Percentiles rank a stretch among this genome's conserved stretches.
These are phyloP conservation scores for Cosmopolites sordidus DNA, from an alignment of 2,888 invertebrate genomes.

Conservation along the genomic window DNA sequence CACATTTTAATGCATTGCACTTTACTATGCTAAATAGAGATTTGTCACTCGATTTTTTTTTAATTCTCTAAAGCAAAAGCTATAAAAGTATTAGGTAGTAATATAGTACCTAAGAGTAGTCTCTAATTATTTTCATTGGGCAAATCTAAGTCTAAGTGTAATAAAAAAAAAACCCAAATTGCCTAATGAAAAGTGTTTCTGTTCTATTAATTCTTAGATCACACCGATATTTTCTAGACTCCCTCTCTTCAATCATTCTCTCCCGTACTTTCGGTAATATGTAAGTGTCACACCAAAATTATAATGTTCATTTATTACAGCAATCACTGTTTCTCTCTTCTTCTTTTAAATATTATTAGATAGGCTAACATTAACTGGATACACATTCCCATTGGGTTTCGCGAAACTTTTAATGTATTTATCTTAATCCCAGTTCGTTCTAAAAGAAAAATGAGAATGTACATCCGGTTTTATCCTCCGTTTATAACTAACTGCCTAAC, in stretches of 20 bases:
- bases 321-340: neutral
- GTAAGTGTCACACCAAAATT: neutral
- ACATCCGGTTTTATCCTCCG: slow-evolving; percentile 15
- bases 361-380: neutral
- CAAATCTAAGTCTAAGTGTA: slow-evolving; percentile 10
- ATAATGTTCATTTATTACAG: neutral
- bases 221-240: neutral
- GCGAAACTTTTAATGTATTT: neutral
- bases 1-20: slow-evolving; percentile 37
- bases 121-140: slow-evolving; percentile 7
- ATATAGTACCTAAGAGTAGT: slow-evolving; percentile 21
- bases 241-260: neutral
- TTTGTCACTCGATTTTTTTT: slow-evolving; percentile 38
- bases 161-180: neutral
- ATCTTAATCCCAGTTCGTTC: no score
- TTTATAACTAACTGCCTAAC: slow-evolving; percentile 16
- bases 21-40: slow-evolving; percentile 29
- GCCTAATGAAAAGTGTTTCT: slow-evolving; percentile 1
- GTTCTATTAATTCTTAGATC: neutral
- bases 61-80: slow-evolving; percentile 44
- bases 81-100: slow-evolving; percentile 33
- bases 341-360: neutral
- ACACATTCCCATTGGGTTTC: neutral
- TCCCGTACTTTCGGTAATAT: neutral
- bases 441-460: slow-evolving; percentile 21